Base-by-base conservation (phyloP, 1,140 invertebrate species). In the Philopotamus ludificatus region DNA sequence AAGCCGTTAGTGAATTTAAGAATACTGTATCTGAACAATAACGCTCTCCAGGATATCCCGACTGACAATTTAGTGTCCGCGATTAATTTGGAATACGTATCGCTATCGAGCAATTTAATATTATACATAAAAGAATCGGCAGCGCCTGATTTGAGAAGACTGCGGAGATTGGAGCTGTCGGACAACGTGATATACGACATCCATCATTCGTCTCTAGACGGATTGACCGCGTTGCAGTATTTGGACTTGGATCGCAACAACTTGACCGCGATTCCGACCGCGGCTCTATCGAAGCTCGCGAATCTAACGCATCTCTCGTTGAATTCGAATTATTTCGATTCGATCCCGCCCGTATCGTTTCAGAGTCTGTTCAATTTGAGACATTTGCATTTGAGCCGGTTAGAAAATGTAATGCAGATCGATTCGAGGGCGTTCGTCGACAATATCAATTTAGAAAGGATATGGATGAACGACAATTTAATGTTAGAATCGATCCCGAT, bases 231-330 rank as follows among this genome's bases (percentile, higher is more conserved):
- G 34, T 73, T 96, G 1, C 82, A 87, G 45, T 81, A 85, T 70
- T 79, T 95, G 50, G 86, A 93, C 75, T 76, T 96, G 55, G 88
- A 89, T 54, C 87, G 90, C 70, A 93, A 93, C 75, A 92, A 92
- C 77, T 81, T 93, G 70, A 90, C 89, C 63, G 79, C 80, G 53
- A 85, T 93, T 55, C 91, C 91, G 55, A 92, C 89, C 18, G 79
- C 82, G 34, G 84, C 89, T 54, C 76, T 94, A 41, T 84, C 89
- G 3, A 89, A 89, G 78, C 79, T 93, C 71, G 84, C 84, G 61
- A 86, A 89, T 71, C 83, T 94, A 39, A 85, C 84, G 42, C 83
- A 83, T 72, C 81, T 94, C 63, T 85, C 88, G 68, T 78, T 93
- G 64, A 89, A 86, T 72, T 86, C 87, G 41, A 94, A 94, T 79